Conservation (phyloP, 1,140 invertebrate species). For the Aphelenchoides fujianensis region DNA sequence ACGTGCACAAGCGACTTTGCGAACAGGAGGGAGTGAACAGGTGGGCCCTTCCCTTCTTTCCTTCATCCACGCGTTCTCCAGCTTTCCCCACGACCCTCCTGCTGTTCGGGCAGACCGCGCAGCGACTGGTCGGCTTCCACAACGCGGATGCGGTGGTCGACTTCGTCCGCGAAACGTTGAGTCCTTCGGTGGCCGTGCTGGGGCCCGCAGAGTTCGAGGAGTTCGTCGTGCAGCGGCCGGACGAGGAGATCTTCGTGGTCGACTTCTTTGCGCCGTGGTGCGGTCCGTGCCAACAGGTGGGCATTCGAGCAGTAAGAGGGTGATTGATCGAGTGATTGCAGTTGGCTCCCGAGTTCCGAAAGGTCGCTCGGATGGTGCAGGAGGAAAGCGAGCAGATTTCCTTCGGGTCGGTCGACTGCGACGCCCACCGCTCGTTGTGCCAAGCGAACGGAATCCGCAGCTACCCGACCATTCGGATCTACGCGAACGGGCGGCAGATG, state of each 20-base stretch:
- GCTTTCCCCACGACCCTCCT: conserved; percentile 75
- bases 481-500: conserved; percentile 64
- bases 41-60: conserved; percentile 21
- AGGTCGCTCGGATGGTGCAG: conserved; percentile 39
- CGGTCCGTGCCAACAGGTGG: conserved; percentile 69
- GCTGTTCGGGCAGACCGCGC: conserved; percentile 63
- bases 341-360: conserved; percentile 57
- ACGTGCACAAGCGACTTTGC: conserved; percentile 65
- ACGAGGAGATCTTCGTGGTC: conserved; percentile 68
- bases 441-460: conserved; percentile 67
- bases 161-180: conserved; percentile 69
- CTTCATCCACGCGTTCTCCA: conserved; percentile 64
- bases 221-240: conserved; percentile 65
- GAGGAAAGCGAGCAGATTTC: conserved; percentile 65
- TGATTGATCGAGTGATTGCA: conserved; percentile 17
- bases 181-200: conserved; percentile 68
- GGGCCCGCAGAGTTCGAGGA: conserved; percentile 67
- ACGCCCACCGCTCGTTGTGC: conserved; percentile 68
- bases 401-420: conserved; percentile 73
- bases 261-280: conserved; percentile 74
- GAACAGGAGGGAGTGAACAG: conserved; percentile 52
- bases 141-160: conserved; percentile 69
- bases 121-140: conserved; percentile 70
- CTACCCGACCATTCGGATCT: conserved; percentile 73
- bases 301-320: conserved; percentile 25